These are phyloP conservation scores for Epinotia demarniana DNA, from an alignment of 2,888 invertebrate species.

Conservation along the genomic window DNA sequence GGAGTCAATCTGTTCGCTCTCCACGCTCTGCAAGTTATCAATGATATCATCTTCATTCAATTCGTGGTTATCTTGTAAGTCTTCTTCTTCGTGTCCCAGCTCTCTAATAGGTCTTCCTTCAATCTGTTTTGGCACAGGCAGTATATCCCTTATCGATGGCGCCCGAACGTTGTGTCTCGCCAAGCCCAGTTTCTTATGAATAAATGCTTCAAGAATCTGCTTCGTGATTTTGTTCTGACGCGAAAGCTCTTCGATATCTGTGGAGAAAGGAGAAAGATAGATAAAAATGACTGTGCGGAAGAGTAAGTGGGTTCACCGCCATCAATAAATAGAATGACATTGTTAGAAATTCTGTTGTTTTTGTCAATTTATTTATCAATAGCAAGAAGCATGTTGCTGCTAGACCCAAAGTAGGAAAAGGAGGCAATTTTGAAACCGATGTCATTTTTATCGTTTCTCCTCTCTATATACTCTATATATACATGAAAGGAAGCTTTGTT, in stretches of 20 bases:
- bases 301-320: slow-evolving; percentile 40
- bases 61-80: slow-evolving; percentile 59
- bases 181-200: slow-evolving; percentile 88
- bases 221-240: slow-evolving; percentile 91
- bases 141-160: slow-evolving; percentile 87
- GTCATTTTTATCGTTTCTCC: slow-evolving; percentile 84
- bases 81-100: slow-evolving; percentile 54
- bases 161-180: slow-evolving; percentile 75
- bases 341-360: background rate
- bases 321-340: slow-evolving; percentile 12
- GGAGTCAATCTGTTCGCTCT: slow-evolving; percentile 88
- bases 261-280: slow-evolving; percentile 78
- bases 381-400: slow-evolving; percentile 13
- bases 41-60: slow-evolving; percentile 80
- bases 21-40: slow-evolving; percentile 88
- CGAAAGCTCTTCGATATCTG: slow-evolving; percentile 86
- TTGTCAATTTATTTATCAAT: slow-evolving; percentile 22
- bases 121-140: slow-evolving; percentile 77
- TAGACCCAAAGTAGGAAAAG: slow-evolving; percentile 49
- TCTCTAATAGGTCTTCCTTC: slow-evolving; percentile 60
- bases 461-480: slow-evolving; percentile 62
- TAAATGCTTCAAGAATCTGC: slow-evolving; percentile 89
- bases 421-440: slow-evolving; percentile 55
- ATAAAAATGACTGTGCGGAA: slow-evolving; percentile 81
- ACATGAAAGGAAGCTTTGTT: slow-evolving; percentile 6